A percentile compares a stretch with the other conserved stretches of the same genome.
Evolutionary conservation across 2,797 vertebrate genomes (phyloP).

Genomic region (Spea hammondii): DNA sequence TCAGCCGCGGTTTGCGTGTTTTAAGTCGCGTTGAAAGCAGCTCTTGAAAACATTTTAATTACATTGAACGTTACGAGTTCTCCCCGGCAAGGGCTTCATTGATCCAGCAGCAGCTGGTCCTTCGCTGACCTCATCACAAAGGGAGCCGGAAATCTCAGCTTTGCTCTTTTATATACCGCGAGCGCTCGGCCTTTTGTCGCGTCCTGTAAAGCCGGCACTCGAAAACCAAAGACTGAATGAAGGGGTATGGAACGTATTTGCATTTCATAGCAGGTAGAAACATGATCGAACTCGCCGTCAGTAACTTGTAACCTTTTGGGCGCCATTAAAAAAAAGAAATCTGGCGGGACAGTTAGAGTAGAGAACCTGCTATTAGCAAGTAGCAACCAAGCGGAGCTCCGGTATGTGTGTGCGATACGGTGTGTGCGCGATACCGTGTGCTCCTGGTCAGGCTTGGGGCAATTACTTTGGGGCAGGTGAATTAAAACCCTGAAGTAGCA

Average conservation of each 20-base stretch:
- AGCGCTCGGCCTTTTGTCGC: background rate
- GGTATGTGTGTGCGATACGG: too few species aligned
- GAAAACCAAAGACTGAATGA: conserved; percentile 3
- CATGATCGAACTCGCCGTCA: conserved; percentile 8
- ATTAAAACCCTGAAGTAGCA: too few species aligned
- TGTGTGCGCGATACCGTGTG: too few species aligned
- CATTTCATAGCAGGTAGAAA: background rate
- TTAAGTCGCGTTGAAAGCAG: background rate
- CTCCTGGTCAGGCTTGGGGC: too few species aligned
- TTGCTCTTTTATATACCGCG: background rate
- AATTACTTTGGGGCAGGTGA: too few species aligned
- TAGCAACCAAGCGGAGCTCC: too few species aligned
- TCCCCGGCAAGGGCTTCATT: conserved; percentile 19
- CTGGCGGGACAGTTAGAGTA: too few species aligned
- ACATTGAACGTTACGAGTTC: conserved; percentile 11
- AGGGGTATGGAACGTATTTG: conserved; percentile 2
- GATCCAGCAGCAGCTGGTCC: background rate
- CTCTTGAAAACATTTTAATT: conserved; percentile 21
- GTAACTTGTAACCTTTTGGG: too few species aligned
- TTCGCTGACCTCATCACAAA: conserved; percentile 11
- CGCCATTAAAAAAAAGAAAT: too few species aligned
- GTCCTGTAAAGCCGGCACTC: background rate
- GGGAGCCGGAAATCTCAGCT: conserved; percentile 13
- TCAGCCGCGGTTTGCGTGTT: background rate
- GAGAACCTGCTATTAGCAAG: too few species aligned